Evolutionary conservation across 2,888 invertebrate genomes (phyloP), one percentile per base, ranked within the genome.

Genomic region (Acheta domesticus): DNA sequence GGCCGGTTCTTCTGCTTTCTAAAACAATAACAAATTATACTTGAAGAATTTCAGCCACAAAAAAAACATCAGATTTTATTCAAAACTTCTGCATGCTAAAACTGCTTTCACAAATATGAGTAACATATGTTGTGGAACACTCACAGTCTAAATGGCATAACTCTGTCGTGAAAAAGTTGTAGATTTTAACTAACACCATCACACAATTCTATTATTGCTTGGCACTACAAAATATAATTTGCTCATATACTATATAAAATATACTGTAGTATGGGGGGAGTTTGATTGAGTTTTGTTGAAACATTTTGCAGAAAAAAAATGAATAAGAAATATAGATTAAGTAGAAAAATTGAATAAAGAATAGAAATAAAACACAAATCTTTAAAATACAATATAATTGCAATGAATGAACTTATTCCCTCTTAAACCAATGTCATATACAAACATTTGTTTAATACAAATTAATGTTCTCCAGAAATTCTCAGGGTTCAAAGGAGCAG

Each of bases 1-100:
- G 0, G 98, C 98, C 98, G 90, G 84, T 94, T 97, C 87, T 96
- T 98, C 87, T 98, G 98, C 85, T 95, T 94, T 85, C 95, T 95
- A 84, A 75, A 85, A 84, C 77, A 20, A 16, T 14, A 82, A 36
- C 36, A 36, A 8, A 8, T 36, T 36, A 8, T 36, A 36, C 5
- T 8, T 36, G 36, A 8, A 12, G 12, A 48, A 74, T 16, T 36
- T 16, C 20, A 11, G 74, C 12, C 19, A 23, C 36, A 73, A 73
- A n/a, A n/a, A n/a, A 36, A 36, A 36, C 36, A 36, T 36, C 36
- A 36, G 5, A 36, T 36, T 8, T 8, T 36, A 36, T 8, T 36
- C 8, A 36, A n/a, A 36, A 36, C 36, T 36, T 36, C 8, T 36
- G 36, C 36, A 36, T 36, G 36, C 23, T 23, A 23, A 2, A 23